Evolutionary conservation across 1,140 invertebrate species (phyloP), one percentile per base, ranked within the genome.

Genomic region (Drosophila hydei): DNA sequence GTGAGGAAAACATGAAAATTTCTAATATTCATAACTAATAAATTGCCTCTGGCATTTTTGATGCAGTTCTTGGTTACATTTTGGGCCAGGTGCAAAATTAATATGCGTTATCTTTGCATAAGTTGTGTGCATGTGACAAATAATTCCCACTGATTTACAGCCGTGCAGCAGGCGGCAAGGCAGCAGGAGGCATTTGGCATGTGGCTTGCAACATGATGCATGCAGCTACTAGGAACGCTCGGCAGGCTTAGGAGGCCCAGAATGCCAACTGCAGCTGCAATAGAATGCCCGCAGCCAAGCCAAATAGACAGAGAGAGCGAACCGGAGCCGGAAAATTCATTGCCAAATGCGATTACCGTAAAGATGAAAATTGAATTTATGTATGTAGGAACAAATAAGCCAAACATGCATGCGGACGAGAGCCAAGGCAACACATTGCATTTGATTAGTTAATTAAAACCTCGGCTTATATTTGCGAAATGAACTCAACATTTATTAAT

Each of bases 371-470:
- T 78, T 87, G 67, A 87, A 87, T 83, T 87, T 83, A 88, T 87
- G 62, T 42, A 14, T 55, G 40, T 70, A 33, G 36, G 54, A 52
- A 27, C 56, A 79, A 75, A 79, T 62, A 64, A 61, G 75, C 12
- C 21, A 42, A 42, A n/a, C 25, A 38, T n/a, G 9, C 47, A 47
- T 47, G 23, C 42, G 23, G 27, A 11, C 14, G 38, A 38, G 9
- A 55, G 38, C 59, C 48, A 23, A 62, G 54, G 38, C 50, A 65
- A 48, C 30, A 70, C 48, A 50, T 65, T 56, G 47, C 33, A 47
- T 74, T 62, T 78, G 83, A 88, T 87, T 87, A 88, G 83, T 87
- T 88, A 87, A 87, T 87, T 88, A 87, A 85, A 87, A 70, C 69
- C 72, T 81, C 63, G 60, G 63, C 64, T 72, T 77, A 71, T 60